Evolutionary conservation across 2,113 vertebrate species (phyloP), one percentile per base, ranked within the genome.

Genomic region (Campylomormyrus numenius): DNA sequence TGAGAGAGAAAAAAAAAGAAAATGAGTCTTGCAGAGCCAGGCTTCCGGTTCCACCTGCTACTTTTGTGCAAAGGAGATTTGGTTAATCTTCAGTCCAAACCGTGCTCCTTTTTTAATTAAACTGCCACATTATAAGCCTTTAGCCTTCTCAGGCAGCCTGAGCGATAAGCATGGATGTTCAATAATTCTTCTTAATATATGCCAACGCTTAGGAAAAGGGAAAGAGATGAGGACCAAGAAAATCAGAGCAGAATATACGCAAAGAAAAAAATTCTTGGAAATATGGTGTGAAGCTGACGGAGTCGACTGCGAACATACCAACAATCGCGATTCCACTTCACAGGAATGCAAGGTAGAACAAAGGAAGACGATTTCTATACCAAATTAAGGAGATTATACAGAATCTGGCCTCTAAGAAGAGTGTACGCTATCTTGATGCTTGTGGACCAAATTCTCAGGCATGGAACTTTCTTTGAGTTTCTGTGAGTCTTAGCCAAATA

Each of bases 111-210:
- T 85, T 77, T 89, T 91, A 90, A 90, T 90, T 90, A 91, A 89
- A 89, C 80, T 86, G 58, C n/a, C 86, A 52, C 87, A 42, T 90
- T 90, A 89, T 90, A 91, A 90, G 83, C 45, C 48, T 86, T 91
- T 89, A 85, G 89, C 56, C 91, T 87, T 35, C 88, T 89, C 88
- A 80, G 80, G 58, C 46, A n/a, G 89, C 17, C 11, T 13, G 9
- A 27, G 39, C 3, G 90, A 91, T 91, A 90, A 90, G 87, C 88
- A 46, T 35, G n/a, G 21, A 90, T 85, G 77, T 39, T 66, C 87
- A 91, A 90, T 86, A 91, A 90, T 91, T 88, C 88, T 74, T 80
- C 58, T 80, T 52, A 91, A 86, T 88, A 90, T 90, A 70, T 90
- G 58, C 52, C 85, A 90, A 27, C 3, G 10, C 85, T 50, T 88